Conservation (phyloP, 2,113 vertebrate species). For the Ceyx cyanopectus region DNA sequence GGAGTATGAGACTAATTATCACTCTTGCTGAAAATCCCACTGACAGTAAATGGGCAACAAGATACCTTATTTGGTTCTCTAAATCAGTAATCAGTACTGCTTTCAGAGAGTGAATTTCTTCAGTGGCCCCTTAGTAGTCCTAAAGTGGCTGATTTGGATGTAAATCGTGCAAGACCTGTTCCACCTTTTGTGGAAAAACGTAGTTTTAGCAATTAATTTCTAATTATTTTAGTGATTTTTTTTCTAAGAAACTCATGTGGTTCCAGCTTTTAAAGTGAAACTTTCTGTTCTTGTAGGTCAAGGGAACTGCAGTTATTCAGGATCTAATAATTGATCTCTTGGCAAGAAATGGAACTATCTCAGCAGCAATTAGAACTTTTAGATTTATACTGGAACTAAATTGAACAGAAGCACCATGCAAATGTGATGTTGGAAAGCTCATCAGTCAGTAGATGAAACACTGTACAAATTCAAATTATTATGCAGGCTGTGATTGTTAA, state of each 20-base stretch:
- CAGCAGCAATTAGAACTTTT: background rate
- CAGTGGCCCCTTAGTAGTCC: background rate
- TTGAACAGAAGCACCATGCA: background rate
- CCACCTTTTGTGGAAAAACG: background rate
- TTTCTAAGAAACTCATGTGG: background rate
- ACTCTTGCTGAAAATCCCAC: background rate
- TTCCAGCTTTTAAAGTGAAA: background rate
- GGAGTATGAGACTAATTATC: background rate
- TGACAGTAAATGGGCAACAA: background rate
- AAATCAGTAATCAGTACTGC: background rate
- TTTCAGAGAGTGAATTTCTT: background rate
- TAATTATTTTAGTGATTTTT: background rate
- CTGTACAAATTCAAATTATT: background rate
- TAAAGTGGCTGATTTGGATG: background rate
- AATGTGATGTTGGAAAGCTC: background rate
- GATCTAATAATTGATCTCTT: constrained; percentile 1
- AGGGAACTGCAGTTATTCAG: background rate
- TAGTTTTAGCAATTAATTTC: background rate
- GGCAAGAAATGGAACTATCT: background rate
- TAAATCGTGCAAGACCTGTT: background rate
- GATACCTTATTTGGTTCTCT: background rate
- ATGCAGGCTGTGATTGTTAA: background rate
- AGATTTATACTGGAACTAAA: background rate
- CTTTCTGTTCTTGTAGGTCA: background rate
- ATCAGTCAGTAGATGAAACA: background rate